Percentiles rank a stretch among this genome's conserved stretches.
Conservation (phyloP, 1,140 invertebrate genomes). For the Varroa destructor region DNA sequence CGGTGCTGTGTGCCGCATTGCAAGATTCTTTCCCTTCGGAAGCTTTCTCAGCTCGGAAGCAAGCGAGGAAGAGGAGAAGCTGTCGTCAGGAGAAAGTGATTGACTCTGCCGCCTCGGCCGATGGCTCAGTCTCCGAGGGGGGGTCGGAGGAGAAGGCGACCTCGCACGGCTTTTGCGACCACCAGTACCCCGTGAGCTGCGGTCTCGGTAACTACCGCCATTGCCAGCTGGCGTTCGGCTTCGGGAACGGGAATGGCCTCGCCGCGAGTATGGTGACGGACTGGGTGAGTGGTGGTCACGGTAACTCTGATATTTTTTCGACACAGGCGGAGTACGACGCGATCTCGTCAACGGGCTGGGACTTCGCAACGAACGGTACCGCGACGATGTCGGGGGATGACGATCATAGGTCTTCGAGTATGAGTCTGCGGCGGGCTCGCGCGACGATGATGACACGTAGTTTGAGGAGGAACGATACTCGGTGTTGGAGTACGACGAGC, state of each 20-base stretch:
- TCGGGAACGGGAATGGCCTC: background rate
- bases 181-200: background rate
- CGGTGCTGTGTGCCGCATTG: slow-evolving; percentile 42
- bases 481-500: background rate
- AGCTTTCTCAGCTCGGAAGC: slow-evolving; percentile 25
- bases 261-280: slow-evolving; percentile 22
- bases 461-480: slow-evolving; percentile 16
- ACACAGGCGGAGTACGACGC: slow-evolving; percentile 1
- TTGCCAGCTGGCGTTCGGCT: slow-evolving; percentile 19
- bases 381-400: slow-evolving; percentile 1
- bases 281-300: slow-evolving; percentile 17
- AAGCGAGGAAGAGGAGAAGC: slow-evolving; percentile 4
- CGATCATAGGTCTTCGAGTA: slow-evolving; percentile 6
- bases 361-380: slow-evolving; percentile 7
- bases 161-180: slow-evolving; percentile 15
- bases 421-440: background rate
- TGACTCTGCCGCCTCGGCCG: slow-evolving; percentile 38
- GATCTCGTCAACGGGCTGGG: slow-evolving; percentile 18
- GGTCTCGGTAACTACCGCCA: slow-evolving; percentile 5
- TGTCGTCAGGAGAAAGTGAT: slow-evolving; percentile 29
- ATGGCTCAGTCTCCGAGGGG: slow-evolving; percentile 29
- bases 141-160: slow-evolving; percentile 24
- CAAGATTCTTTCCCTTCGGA: slow-evolving; percentile 20
- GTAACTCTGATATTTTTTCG: slow-evolving; percentile 24
- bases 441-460: slow-evolving; percentile 19